Evolutionary conservation across 1,140 invertebrate species (phyloP).

Genomic region (silkworm (Bombyx mori)): DNA sequence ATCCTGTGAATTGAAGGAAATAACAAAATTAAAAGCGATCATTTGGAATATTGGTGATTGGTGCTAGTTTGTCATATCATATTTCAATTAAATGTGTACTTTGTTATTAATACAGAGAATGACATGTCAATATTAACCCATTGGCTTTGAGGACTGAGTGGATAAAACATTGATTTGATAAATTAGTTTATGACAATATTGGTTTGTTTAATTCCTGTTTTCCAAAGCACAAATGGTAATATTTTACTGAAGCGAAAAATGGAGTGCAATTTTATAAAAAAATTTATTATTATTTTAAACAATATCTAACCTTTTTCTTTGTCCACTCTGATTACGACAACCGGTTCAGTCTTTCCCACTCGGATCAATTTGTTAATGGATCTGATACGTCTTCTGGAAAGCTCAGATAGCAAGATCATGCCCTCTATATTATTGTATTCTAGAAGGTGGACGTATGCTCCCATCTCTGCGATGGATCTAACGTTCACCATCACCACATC

Average conservation of each 20-base stretch:
- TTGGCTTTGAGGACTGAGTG: too few species aligned
- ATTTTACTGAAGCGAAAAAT: background rate
- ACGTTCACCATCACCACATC: conserved; percentile 99
- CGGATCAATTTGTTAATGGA: conserved; percentile 99
- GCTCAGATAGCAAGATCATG: conserved; percentile 95
- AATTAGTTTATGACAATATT: too few species aligned
- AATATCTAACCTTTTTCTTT: conserved; percentile 92
- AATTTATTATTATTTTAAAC: background rate
- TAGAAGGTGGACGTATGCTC: conserved; percentile 97
- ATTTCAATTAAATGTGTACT: too few species aligned
- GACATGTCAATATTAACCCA: too few species aligned
- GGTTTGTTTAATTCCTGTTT: too few species aligned
- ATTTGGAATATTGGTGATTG: too few species aligned
- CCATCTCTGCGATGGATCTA: conserved; percentile 98
- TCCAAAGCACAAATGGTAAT: too few species aligned
- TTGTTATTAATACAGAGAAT: too few species aligned
- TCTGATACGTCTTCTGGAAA: conserved; percentile 97
- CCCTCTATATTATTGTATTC: conserved; percentile 99
- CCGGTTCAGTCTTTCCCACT: conserved; percentile 98
- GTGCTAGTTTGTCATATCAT: too few species aligned
- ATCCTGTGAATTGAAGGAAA: conserved; percentile 75
- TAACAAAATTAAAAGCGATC: too few species aligned
- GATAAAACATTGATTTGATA: too few species aligned
- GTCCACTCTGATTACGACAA: conserved; percentile 99
- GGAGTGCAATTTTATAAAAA: background rate